Evolutionary conservation across 1,140 invertebrate species (phyloP).

Genomic region (Brachionus paranguensis): DNA sequence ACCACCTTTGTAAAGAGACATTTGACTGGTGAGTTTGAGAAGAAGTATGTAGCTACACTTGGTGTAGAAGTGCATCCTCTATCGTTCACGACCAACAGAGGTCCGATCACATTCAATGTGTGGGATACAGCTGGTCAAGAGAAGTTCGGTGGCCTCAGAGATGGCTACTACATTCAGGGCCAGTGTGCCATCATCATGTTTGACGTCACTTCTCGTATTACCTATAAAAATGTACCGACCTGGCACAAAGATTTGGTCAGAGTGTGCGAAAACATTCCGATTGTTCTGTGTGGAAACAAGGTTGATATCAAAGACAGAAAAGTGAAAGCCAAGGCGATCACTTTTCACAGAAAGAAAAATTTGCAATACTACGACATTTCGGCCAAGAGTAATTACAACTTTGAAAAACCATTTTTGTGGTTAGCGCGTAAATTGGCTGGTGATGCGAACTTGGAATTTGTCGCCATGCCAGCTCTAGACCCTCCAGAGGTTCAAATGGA

Average conservation of each 20-base stretch:
- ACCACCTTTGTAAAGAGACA: constrained; percentile 99
- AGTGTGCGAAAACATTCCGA: constrained; percentile 98
- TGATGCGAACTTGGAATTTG: constrained; percentile 96
- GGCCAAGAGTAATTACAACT: constrained; percentile 99
- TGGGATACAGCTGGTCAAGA: constrained; percentile 99
- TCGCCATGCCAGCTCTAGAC: constrained; percentile 93
- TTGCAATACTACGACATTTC: constrained; percentile 99
- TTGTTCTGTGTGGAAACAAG: constrained; percentile 68
- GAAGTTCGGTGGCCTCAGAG: constrained; percentile 95
- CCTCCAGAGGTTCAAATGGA: constrained; percentile 98
- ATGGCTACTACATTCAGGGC: constrained; percentile 98
- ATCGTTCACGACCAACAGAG: constrained; percentile 94
- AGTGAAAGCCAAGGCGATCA: constrained; percentile 98
- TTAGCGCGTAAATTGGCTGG: constrained; percentile 88
- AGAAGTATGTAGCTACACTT: constrained; percentile 97
- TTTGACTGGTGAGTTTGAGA: constrained; percentile 98
- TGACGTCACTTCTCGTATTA: constrained; percentile 96
- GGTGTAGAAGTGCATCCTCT: constrained; percentile 98
- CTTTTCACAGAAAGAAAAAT: constrained; percentile 95
- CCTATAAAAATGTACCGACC: constrained; percentile 99
- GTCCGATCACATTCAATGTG: constrained; percentile 94
- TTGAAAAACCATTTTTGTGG: constrained; percentile 99
- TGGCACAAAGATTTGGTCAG: constrained; percentile 97
- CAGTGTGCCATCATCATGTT: constrained; percentile 99
- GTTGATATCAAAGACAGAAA: constrained; percentile 99